Evolutionary conservation across 2,113 vertebrate species (phyloP).

Genomic region (Scatophagus argus): DNA sequence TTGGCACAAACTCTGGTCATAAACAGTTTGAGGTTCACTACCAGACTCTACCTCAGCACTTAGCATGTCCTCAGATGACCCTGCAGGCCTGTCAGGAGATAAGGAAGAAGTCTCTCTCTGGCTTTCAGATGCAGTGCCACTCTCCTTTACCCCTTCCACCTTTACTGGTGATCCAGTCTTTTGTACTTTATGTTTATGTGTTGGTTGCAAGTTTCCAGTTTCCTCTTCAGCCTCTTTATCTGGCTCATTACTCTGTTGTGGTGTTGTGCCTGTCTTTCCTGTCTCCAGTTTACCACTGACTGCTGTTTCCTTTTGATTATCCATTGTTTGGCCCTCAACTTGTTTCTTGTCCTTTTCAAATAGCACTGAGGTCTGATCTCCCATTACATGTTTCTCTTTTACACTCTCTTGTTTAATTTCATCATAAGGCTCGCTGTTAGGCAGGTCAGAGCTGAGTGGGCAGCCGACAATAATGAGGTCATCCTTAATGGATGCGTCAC

Average conservation of each 20-base stretch:
- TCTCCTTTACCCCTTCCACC: constrained; percentile 39
- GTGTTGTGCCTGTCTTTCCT: constrained; percentile 41
- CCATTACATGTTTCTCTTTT: constrained; percentile 28
- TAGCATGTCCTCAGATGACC: constrained; percentile 25
- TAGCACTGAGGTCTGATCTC: constrained; percentile 4
- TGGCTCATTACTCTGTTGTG: constrained; percentile 40
- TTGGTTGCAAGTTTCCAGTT: constrained; percentile 43
- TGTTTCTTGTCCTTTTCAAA: constrained; percentile 37
- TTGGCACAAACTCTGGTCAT: constrained; percentile 47
- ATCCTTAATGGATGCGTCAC: constrained; percentile 53
- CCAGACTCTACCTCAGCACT: constrained; percentile 39
- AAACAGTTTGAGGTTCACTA: constrained; percentile 41
- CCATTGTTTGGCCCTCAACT: constrained; percentile 17
- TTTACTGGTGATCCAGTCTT: constrained; percentile 40
- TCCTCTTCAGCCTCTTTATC: constrained; percentile 57
- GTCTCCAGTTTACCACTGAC: constrained; percentile 27
- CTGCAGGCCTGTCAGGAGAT: constrained; percentile 41
- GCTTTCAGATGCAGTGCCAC: constrained; percentile 28
- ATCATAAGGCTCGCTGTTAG: constrained; percentile 9
- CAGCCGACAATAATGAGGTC: constrained; percentile 45
- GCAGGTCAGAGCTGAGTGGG: constrained; percentile 31
- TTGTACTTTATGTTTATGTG: constrained; percentile 20
- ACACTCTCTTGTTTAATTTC: constrained; percentile 33
- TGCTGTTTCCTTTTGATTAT: constrained; percentile 61
- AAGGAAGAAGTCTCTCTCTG: constrained; percentile 11